Base-by-base conservation (phyloP, 2,797 vertebrate species). In the Sebastes taczanowskii region DNA sequence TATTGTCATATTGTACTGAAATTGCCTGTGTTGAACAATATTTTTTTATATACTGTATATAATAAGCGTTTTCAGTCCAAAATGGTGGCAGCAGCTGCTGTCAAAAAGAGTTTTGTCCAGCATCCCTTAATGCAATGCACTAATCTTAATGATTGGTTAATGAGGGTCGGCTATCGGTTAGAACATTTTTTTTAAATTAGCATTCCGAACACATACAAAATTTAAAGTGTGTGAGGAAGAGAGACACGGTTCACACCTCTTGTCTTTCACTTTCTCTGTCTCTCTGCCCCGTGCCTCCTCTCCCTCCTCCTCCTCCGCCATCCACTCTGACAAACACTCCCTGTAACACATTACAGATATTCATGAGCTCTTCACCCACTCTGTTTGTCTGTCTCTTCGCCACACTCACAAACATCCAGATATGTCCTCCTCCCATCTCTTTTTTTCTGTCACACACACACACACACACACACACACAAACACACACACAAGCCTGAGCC, bases 341-440 rank as follows among this genome's bases (percentile, higher is more conserved):
- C 53, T 72, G 68, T 81, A 85, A 72, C 80, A 82, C 84, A 81
- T 85, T 88, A 80, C 83, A 83, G 77, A 86, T 92, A 92, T 90
- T 92, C 86, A 91, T 67, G 83, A 87, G 80, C 67, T 32, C 4
- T 76, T 88, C 88, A 70, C 59, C 86, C 22, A 11, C 84, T 85
- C 80, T 49, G 85, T 85, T 86, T 84, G 84, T 75, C 81, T 81
- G 76, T 82, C 62, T 82, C 67, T 52, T 63, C 38, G 69, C 46
- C 74, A 76, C 32, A 60, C 72, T 75, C 81, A 16, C 71, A 88
- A 73, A 86, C 82, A 86, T 86, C 77, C 76, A 72, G 82, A 88
- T 58, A 80, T 58, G 76, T 76, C 63, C 58, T 70, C 42, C 42
- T 18, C 42, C 42, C 63, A 55, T 18, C 34, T 74, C 38, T 78